Evolutionary conservation across 2,113 vertebrate species (phyloP).

Genomic region (Corythornis madagascariensis): DNA sequence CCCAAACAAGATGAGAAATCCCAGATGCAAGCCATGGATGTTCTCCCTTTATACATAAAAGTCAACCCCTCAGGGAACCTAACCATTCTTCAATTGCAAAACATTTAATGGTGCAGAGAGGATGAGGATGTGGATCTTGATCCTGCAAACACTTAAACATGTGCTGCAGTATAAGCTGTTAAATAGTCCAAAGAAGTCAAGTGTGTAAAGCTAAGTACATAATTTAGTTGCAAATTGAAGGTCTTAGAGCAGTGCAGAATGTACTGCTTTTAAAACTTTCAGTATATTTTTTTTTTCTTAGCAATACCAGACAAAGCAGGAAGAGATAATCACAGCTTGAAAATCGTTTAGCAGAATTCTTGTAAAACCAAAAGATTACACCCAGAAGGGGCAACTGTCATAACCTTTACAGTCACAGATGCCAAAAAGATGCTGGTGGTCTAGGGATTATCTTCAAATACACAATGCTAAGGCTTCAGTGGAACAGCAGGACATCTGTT

Average conservation of each 20-base stretch:
- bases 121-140: constrained; percentile 18
- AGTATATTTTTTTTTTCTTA: background rate
- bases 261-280: background rate
- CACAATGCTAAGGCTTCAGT: background rate
- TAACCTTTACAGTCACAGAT: constrained; percentile 30
- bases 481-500: background rate
- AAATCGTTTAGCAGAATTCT: constrained; percentile 20
- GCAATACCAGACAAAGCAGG: background rate
- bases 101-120: constrained; percentile 24
- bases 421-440: background rate
- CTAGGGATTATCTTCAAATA: constrained; percentile 50
- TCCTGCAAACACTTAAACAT: background rate
- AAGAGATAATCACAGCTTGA: constrained; percentile 27
- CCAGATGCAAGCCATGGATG: constrained; percentile 30
- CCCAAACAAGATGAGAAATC: constrained; percentile 35
- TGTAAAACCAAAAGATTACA: constrained; percentile 39
- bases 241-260: constrained; percentile 14
- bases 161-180: background rate
- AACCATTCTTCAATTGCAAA: constrained; percentile 14
- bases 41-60: constrained; percentile 17
- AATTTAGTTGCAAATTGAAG: constrained; percentile 44
- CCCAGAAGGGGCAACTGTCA: constrained; percentile 24
- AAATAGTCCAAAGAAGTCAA: constrained; percentile 49
- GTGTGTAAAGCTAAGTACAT: constrained; percentile 47
- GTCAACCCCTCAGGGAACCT: constrained; percentile 9